Percentiles rank a stretch among this genome's conserved stretches.
phyloP scores from a whole-genome alignment of 2,797 vertebrate genomes.

The Lepidocolaptes lacrymiger region DNA sequence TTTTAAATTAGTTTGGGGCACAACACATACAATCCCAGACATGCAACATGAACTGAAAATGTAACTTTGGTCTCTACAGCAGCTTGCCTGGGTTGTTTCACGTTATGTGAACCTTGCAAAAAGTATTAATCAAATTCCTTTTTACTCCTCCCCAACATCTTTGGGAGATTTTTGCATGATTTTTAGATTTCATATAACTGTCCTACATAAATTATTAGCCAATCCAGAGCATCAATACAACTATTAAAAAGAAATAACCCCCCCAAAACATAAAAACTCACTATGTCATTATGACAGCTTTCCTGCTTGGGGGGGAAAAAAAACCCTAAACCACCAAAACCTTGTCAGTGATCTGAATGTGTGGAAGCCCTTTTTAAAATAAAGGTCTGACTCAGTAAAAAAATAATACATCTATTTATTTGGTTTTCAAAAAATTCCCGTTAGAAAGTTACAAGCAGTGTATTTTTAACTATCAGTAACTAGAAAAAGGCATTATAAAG shows the following conservation, averaged over 20 bases:
- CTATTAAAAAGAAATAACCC: neutral
- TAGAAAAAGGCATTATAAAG: neutral
- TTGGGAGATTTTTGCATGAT: neutral
- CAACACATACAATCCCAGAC: accelerated
- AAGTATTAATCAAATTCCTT: neutral
- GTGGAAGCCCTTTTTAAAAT: neutral
- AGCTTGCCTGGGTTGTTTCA: neutral
- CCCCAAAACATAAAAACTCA: neutral
- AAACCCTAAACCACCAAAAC: too few species aligned
- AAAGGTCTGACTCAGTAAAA: neutral
- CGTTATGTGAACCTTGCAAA: neutral
- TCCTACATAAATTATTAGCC: neutral
- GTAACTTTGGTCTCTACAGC: neutral
- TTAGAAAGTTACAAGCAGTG: neutral
- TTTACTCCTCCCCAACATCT: neutral
- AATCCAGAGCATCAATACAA: neutral
- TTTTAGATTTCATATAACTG: neutral
- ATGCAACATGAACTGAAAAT: neutral
- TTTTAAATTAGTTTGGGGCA: neutral
- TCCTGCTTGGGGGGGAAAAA: neutral
- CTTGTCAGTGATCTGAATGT: neutral
- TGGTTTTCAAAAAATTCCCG: neutral
- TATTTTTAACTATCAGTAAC: slow-evolving; percentile 3
- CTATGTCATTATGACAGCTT: neutral
- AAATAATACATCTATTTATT: neutral